Conservation (phyloP, 2,113 vertebrate species). For the Labeo rohita region DNA sequence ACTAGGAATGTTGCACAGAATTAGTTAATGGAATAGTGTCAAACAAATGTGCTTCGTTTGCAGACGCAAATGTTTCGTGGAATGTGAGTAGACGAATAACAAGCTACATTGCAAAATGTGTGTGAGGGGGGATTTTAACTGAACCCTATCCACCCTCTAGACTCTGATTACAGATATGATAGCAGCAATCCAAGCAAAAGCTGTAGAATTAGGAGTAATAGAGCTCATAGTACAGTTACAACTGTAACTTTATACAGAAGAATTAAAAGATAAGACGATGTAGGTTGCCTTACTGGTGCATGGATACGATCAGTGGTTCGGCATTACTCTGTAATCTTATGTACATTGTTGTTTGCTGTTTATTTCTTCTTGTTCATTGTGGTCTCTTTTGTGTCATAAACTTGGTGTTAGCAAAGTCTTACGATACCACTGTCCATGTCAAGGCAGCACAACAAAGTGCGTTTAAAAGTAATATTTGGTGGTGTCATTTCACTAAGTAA, state of each 20-base stretch:
- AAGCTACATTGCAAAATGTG: slow-evolving; percentile 14
- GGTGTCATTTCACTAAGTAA: slow-evolving; percentile 50
- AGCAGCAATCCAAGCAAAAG: slow-evolving; percentile 63
- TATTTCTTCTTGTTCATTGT: slow-evolving; percentile 63
- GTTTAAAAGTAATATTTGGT: slow-evolving; percentile 46
- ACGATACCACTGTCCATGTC: slow-evolving; percentile 62
- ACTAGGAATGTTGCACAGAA: slow-evolving; percentile 38
- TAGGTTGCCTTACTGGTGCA: slow-evolving; percentile 94
- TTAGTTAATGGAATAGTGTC: slow-evolving; percentile 26
- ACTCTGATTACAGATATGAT: slow-evolving; percentile 29
- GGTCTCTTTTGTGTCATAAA: slow-evolving; percentile 67
- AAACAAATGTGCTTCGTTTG: slow-evolving; percentile 46
- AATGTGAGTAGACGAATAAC: slow-evolving; percentile 44
- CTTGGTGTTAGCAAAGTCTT: slow-evolving; percentile 70
- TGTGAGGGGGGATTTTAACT: background rate
- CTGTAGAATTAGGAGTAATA: slow-evolving; percentile 70
- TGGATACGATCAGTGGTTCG: slow-evolving; percentile 86
- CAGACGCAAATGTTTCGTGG: slow-evolving; percentile 62
- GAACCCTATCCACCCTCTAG: background rate
- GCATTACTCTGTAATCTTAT: slow-evolving; percentile 71
- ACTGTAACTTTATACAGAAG: slow-evolving; percentile 80
- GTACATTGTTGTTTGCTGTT: slow-evolving; percentile 66
- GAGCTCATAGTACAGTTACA: slow-evolving; percentile 64
- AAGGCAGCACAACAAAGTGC: slow-evolving; percentile 50
- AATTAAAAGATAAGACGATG: slow-evolving; percentile 77